phyloP scores from a whole-genome alignment of 2,113 vertebrate species.

The Gadus macrocephalus region DNA sequence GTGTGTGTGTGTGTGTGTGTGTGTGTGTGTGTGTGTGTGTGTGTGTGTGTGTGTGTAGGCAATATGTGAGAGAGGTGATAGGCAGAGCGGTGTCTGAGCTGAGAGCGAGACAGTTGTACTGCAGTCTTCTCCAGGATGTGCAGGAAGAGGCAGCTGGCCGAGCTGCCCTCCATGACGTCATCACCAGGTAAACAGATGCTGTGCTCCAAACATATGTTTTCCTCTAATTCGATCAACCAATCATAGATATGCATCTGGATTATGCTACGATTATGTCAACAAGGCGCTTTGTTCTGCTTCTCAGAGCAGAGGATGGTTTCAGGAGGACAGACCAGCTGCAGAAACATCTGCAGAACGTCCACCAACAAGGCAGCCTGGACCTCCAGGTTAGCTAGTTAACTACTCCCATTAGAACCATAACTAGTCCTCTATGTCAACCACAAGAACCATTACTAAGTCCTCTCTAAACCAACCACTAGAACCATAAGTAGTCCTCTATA shows the following conservation, averaged over 20 bases:
- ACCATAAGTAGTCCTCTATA: too few relatives aligned
- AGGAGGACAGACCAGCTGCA: conserved; percentile 70
- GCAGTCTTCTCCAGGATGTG: conserved; percentile 61
- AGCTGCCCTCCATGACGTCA: conserved; percentile 56
- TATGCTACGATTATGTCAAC: not conserved
- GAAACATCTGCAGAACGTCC: conserved; percentile 73
- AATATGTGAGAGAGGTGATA: conserved; percentile 70
- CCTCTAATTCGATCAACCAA: not conserved
- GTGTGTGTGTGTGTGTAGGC: conserved; percentile 58
- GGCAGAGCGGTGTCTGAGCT: conserved; percentile 58
- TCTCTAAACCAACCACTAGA: not conserved
- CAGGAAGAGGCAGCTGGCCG: conserved; percentile 67
- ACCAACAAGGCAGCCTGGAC: conserved; percentile 68
- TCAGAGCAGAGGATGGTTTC: conserved; percentile 75
- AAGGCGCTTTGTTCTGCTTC: conserved; percentile 5
- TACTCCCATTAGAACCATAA: not conserved
- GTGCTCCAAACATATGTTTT: too few relatives aligned
- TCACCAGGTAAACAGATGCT: conserved; percentile 66
- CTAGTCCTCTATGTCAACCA: too few relatives aligned
- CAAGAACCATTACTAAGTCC: too few relatives aligned
- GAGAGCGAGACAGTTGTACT: conserved; percentile 64
- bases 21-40: not conserved
- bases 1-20: not conserved
- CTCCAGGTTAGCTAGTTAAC: conserved; percentile 72
- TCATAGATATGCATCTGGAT: not conserved